Evolutionary conservation across 2,797 vertebrate genomes (phyloP), one percentile per base, ranked within the genome.

Genomic region (Spondyliosoma cantharus): DNA sequence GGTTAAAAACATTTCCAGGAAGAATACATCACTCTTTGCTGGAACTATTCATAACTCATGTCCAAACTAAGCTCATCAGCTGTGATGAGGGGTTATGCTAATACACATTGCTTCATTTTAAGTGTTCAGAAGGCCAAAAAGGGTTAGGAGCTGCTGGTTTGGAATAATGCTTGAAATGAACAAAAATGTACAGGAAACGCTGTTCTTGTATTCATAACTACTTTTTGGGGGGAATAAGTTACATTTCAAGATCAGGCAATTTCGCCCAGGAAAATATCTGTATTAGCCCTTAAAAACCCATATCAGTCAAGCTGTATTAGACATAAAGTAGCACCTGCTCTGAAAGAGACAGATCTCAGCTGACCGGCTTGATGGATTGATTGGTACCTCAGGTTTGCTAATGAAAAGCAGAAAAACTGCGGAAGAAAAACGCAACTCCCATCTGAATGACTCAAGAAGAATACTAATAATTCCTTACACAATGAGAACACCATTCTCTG

Each of bases 401-500:
- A 25, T 14, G 27, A 13, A 78, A 84, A 79, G 43, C 53, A 73
- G 74, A 66, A 9, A 57, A 42, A 15, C 9, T 71, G 37, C 54
- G 29, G 58, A 58, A 49, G 50, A 79, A 16, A n/a, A 54, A 15
- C 37, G 48, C 58, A 20, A 43, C 52, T 74, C 20, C 24, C 15
- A 13, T 62, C 50, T 20, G 37, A 71, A 49, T 3, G 20, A 3
- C 15, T 37, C 4, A 20, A 42, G n/a, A 62, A 42, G 27, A 83
- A 74, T 11, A 63, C 32, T 25, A 22, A 69, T 61, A 62, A 56
- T 48, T 53, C 70, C 43, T 29, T 3, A 27, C 37, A 53, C 54
- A 78, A 27, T 57, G 73, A 80, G 61, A 80, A 74, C 69, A 84
- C 78, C 72, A 22, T 45, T 54, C 37, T 69, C 22, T 20, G 27